phyloP scores from a whole-genome alignment of 2,888 invertebrate species.

The Philereme transversata region DNA sequence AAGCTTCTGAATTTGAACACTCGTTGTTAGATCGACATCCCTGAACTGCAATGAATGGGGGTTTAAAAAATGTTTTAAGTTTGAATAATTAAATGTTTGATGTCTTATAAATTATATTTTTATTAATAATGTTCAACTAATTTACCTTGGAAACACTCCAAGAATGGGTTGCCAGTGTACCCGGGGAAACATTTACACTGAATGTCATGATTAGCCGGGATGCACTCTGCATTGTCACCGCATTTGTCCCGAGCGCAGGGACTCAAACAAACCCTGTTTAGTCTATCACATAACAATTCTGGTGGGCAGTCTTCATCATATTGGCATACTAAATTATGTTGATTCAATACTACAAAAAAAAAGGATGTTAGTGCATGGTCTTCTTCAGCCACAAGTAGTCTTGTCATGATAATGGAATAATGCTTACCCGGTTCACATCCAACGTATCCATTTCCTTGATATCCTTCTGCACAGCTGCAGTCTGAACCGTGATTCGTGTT shows the following conservation, averaged over 20 bases:
- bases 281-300: conserved; percentile 92
- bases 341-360: conserved; percentile 54
- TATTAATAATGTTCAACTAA: background rate
- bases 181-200: conserved; percentile 90
- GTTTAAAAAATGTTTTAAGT: background rate
- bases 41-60: conserved; percentile 73
- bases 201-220: conserved; percentile 89
- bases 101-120: background rate
- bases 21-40: conserved; percentile 89
- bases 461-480: conserved; percentile 93
- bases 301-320: conserved; percentile 96
- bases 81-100: background rate
- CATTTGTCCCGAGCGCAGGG: conserved; percentile 92
- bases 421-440: conserved; percentile 91
- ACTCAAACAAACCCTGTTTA: conserved; percentile 92
- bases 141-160: conserved; percentile 86
- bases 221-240: conserved; percentile 92
- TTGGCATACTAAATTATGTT: conserved; percentile 87
- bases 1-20: conserved; percentile 89
- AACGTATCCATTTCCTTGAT: conserved; percentile 93
- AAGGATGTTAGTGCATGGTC: conserved; percentile 6
- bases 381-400: background rate
- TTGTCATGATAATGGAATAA: background rate
- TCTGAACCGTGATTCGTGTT: conserved; percentile 94
- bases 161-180: conserved; percentile 90